Conservation (phyloP, 2,888 invertebrate genomes). For the Elysia crispata region DNA sequence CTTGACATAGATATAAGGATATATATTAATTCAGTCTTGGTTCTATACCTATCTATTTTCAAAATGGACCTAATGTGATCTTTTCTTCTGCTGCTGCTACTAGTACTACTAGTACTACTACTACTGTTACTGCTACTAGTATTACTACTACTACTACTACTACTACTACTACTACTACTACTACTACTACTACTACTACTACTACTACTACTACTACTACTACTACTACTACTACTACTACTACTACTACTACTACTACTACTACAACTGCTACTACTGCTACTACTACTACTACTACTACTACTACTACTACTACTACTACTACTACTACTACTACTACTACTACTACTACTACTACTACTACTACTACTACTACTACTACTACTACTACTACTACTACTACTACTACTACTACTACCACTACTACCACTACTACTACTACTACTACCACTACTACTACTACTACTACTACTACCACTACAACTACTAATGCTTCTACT, state of each 20-base stretch:
- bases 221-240: neutral
- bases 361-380: too few species aligned
- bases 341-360: too few species aligned
- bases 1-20: too few species aligned
- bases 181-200: neutral
- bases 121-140: slow-evolving; percentile 35
- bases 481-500: too few species aligned
- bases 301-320: slow-evolving; percentile 5
- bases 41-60: too few species aligned
- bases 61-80: too few species aligned
- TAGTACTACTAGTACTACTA: slow-evolving; percentile 30
- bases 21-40: too few species aligned
- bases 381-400: too few species aligned
- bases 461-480: too few species aligned
- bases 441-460: too few species aligned
- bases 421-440: too few species aligned
- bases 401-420: too few species aligned
- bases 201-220: slow-evolving; percentile 13
- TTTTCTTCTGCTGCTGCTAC: neutral
- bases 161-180: slow-evolving; percentile 14
- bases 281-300: neutral
- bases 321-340: neutral
- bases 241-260: slow-evolving; percentile 41
- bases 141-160: slow-evolving; percentile 27
- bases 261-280: slow-evolving; percentile 28